Conservation (phyloP, 2,888 invertebrate species). For the Toxonevra muliebris region DNA sequence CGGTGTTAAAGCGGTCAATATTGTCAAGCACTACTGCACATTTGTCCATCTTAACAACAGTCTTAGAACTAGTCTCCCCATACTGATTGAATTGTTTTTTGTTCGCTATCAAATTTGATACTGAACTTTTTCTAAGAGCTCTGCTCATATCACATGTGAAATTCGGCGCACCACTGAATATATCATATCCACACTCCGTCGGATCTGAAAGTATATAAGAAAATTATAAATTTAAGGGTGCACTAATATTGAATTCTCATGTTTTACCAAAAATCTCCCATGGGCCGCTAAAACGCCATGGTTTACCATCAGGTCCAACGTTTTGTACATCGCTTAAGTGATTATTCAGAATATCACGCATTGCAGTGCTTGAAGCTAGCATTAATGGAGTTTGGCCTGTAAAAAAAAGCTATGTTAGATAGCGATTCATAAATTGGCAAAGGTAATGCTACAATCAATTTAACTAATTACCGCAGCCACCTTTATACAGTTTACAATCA, state of each 20-base stretch:
- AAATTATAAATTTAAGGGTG: neutral
- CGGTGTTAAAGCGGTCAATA: constrained; percentile 45
- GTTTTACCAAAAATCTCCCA: constrained; percentile 63
- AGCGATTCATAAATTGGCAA: neutral
- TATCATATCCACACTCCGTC: constrained; percentile 61
- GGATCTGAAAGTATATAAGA: constrained; percentile 63
- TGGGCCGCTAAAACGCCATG: constrained; percentile 65
- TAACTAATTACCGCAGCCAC: too few species aligned
- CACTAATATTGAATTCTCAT: neutral
- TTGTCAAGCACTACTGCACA: constrained; percentile 49
- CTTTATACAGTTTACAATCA: too few species aligned
- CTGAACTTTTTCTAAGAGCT: constrained; percentile 53
- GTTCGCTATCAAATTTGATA: constrained; percentile 33
- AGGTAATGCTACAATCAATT: neutral
- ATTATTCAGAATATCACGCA: constrained; percentile 59
- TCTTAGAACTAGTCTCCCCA: constrained; percentile 52
- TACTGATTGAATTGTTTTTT: constrained; percentile 44
- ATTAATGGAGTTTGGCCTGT: constrained; percentile 64
- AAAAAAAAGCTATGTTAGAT: constrained; percentile 19
- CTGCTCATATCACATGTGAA: constrained; percentile 61
- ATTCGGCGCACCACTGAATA: constrained; percentile 62
- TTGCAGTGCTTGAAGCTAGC: constrained; percentile 62
- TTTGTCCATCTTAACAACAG: constrained; percentile 42
- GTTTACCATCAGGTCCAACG: constrained; percentile 52
- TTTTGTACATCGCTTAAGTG: constrained; percentile 63